Conservation (phyloP, 2,888 invertebrate genomes). For the Ryuthela nishihirai region DNA sequence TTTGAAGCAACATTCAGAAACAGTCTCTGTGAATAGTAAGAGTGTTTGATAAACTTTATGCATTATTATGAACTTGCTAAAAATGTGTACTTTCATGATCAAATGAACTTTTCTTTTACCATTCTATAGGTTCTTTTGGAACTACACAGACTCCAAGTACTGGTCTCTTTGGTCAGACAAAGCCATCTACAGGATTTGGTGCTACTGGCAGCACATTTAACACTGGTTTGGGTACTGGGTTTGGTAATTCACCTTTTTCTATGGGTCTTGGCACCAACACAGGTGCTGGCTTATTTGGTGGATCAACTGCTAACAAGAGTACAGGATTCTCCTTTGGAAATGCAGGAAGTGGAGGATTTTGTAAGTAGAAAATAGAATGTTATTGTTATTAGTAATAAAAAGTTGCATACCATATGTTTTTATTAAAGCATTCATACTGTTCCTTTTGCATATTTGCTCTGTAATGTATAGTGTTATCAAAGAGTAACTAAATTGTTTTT, state of each 20-base stretch:
- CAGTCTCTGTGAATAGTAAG: no score
- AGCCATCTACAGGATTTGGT: conserved; percentile 51
- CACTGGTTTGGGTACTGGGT: conserved; percentile 22
- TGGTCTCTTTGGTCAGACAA: conserved; percentile 53
- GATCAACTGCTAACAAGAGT: conserved; percentile 53
- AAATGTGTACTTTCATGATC: no score
- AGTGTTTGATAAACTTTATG: no score
- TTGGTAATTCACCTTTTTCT: conserved; percentile 53
- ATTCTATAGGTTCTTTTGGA: conserved; percentile 62
- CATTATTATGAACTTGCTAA: no score
- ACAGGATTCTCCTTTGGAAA: conserved; percentile 36
- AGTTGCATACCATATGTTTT: not conserved
- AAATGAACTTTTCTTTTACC: no score
- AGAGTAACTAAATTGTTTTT: no score
- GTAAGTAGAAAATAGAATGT: conserved; percentile 6
- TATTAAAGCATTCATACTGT: no score
- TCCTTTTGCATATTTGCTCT: no score
- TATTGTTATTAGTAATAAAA: not conserved
- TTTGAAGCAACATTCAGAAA: no score
- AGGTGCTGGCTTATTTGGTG: conserved; percentile 58
- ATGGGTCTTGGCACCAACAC: conserved; percentile 59
- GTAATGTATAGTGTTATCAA: no score
- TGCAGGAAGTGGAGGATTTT: conserved; percentile 19
- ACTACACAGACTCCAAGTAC: conserved; percentile 51
- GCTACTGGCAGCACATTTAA: conserved; percentile 40